Conservation (phyloP, 2,888 invertebrate species). For the Tetragnatha montana region DNA sequence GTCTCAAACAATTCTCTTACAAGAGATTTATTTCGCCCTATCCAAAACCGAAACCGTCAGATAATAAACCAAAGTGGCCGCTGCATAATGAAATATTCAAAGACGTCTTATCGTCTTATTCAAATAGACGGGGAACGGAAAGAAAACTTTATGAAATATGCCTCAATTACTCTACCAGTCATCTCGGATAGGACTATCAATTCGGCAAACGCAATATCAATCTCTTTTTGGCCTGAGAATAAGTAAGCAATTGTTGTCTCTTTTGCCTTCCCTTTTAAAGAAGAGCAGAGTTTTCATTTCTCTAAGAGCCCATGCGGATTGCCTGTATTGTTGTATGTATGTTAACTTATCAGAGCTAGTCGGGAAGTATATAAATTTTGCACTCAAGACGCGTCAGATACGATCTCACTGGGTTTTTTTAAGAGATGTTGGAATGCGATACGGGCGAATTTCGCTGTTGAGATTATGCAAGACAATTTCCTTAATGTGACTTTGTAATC, state of each 20-base stretch:
- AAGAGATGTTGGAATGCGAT: neutral
- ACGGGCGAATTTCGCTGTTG: neutral
- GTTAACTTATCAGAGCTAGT: constrained; percentile 23
- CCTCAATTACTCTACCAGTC: neutral
- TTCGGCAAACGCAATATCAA: neutral
- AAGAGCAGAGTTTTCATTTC: neutral
- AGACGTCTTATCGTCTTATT: neutral
- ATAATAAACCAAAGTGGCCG: neutral
- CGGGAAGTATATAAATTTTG: constrained; percentile 18
- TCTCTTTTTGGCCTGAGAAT: neutral
- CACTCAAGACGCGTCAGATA: neutral
- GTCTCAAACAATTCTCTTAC: neutral
- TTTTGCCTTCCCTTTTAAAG: neutral
- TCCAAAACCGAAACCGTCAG: neutral
- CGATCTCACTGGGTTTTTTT: neutral
- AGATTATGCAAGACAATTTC: neutral
- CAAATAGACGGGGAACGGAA: neutral
- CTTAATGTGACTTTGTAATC: neutral
- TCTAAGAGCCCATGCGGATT: neutral
- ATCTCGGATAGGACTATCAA: neutral
- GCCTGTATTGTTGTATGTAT: neutral
- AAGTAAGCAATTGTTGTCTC: neutral
- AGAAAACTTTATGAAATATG: neutral
- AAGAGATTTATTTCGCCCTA: neutral
- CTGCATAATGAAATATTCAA: neutral